Percentiles rank a stretch among this genome's conserved stretches.
Evolutionary conservation across 2,113 vertebrate genomes (phyloP).

Genomic region (Nibea coibor): DNA sequence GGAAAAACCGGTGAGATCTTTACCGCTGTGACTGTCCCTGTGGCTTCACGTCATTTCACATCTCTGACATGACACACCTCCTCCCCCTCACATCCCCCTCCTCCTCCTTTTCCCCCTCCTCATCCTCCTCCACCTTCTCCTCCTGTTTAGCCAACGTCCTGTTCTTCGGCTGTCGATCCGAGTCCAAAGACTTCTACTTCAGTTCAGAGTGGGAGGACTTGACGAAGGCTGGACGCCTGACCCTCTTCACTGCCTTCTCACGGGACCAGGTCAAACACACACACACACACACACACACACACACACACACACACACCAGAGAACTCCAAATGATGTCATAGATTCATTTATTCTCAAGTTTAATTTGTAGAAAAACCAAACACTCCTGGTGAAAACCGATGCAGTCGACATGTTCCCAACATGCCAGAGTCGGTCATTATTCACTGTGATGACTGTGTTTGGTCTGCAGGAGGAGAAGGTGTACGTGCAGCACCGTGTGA

Average conservation of each 20-base stretch:
- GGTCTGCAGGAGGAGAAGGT: constrained; percentile 89
- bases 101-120: too few relatives aligned
- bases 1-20: constrained; percentile 80
- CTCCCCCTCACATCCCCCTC: too few relatives aligned
- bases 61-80: background rate
- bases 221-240: constrained; percentile 80
- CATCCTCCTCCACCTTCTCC: too few relatives aligned
- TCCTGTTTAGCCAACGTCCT: constrained; percentile 86
- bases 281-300: background rate
- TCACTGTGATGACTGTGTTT: background rate
- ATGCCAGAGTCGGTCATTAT: too few relatives aligned
- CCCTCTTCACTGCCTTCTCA: constrained; percentile 92
- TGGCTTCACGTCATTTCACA: background rate
- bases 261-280: constrained; percentile 90
- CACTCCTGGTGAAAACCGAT: background rate
- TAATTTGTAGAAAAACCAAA: background rate
- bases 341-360: background rate
- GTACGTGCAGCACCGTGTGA: constrained; percentile 93
- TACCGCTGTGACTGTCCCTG: background rate
- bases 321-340: background rate
- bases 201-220: constrained; percentile 89
- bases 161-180: constrained; percentile 92
- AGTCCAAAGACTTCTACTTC: constrained; percentile 92
- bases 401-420: background rate
- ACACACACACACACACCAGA: background rate